Base-by-base conservation (phyloP, 2,113 vertebrate genomes). In the Phainopepla nitens region DNA sequence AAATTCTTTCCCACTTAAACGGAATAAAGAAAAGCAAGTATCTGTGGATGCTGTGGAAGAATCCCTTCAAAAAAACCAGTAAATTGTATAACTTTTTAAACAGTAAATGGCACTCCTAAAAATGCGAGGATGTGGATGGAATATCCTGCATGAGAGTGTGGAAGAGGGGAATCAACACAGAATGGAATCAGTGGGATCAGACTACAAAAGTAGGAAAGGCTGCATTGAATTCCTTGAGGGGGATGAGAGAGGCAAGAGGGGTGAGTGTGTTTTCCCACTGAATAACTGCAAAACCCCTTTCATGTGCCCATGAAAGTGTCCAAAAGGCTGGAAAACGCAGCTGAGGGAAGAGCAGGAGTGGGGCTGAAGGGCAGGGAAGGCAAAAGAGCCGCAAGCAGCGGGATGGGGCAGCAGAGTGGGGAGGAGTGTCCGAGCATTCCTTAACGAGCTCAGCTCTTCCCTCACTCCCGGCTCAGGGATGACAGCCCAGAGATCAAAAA, bases 161-260 rank as follows among this genome's bases (percentile, higher is more conserved):
- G 62, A 70, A 23, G 0, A 42, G 15, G 20, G 16, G 31, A 21
- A 56, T 1, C 0, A 0, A 7, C 31, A 8, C 4, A 8, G 82
- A 17, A 47, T 1, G 12, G 56, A 50, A 65, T 17, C 24, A 21
- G 35, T 9, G 60, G 47, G 69, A 54, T 36, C 31, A 18, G 54
- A 56, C 10, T 1, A 2, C 1, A 13, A 11, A 81, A 70, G 50
- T 0, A 41, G 45, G 21, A 49, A 82, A 76, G 8, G 6, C 13
- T 41, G n/a, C 41, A 4, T 1, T 20, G 8, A 87, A 29, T 10
- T 17, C 24, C 58, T 69, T 7, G 21, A 81, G 28, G 36, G 27
- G 7, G 21, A 39, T 12, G 22, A 13, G 29, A 29, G 45, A 31
- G 28, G 41, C 12, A 19, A 27, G 33, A 51, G 31, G 23, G 24